These are phyloP conservation scores for Drosophila punjabiensis DNA, from an alignment of 1,140 invertebrate genomes.

Conservation along the genomic window DNA sequence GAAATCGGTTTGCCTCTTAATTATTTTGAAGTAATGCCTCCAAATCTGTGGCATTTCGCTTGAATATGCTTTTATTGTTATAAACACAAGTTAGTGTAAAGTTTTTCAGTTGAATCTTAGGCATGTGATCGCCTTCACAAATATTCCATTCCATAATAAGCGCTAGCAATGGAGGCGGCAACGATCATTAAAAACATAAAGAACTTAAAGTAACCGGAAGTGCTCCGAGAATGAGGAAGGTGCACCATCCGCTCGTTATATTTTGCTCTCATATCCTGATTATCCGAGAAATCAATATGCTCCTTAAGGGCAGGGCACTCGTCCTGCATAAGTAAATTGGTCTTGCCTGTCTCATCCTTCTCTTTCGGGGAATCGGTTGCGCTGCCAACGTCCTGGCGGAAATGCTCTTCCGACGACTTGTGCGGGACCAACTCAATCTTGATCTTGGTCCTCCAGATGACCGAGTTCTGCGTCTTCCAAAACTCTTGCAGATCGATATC, in stretches of 20 bases:
- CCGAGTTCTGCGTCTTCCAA: conserved; percentile 26
- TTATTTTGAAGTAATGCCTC: not conserved
- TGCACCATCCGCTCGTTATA: not conserved
- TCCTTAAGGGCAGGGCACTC: too few species aligned
- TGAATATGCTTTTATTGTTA: not conserved
- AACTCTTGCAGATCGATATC: conserved; percentile 26
- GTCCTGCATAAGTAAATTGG: too few species aligned
- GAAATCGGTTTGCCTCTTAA: too few species aligned
- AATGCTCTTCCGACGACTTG: not conserved
- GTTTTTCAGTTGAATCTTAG: not conserved
- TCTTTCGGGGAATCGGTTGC: too few species aligned
- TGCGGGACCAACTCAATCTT: conserved; percentile 27
- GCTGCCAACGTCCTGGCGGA: not conserved
- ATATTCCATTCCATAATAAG: conserved; percentile 6
- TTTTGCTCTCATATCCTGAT: not conserved
- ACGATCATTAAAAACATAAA: conserved; percentile 6
- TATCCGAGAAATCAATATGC: not conserved
- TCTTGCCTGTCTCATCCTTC: not conserved
- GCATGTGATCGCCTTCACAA: not conserved
- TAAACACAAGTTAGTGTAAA: not conserved
- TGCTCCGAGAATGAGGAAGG: conserved; percentile 22
- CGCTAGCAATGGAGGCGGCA: conserved; percentile 10
- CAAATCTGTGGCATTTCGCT: not conserved
- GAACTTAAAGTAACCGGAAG: not conserved
- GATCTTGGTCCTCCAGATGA: conserved; percentile 46